Base-by-base conservation (phyloP, 2,113 vertebrate species). In the Brachyhypopomus occidentalis region DNA sequence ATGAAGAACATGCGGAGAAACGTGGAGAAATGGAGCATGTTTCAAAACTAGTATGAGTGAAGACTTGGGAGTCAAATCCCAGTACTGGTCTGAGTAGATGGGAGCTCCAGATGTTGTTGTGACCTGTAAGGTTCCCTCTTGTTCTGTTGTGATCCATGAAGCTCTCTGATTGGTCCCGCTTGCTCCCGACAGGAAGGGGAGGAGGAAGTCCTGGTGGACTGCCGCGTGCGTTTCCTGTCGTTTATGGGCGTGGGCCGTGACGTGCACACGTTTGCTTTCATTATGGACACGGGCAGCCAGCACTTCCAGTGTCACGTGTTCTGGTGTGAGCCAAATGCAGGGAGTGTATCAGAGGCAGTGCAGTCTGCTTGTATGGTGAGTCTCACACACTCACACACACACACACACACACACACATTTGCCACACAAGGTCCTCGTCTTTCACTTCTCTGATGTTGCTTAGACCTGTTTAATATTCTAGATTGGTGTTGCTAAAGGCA, bases 181-280 rank as follows among this genome's bases (percentile, higher is more conserved):
- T 9, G 34, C 4, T 69, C n/a, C 17, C 9, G 20, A 23, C 89
- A 92, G 90, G 90, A 98, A 90, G 94, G 94, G 67, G 96, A 99
- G 86, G 96, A 99, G 88, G 96, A 99, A 2, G 86, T 94, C 63
- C 14, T 99, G 87, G 94, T 99, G 92, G 97, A 99, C 88, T 99
- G 98, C 59, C 96, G 98, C 0, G 97, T 99, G 52, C 95, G 97
- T 2, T 99, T 99, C 88, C 91, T 99, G 89, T 98, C 97, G 78
- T 99, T 99, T 90, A 97, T 99, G 96, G 98, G 98, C 0, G 96
- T 99, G 0, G 98, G 98, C 3, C 97, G 95, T 82, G 96, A 99
- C 9, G 17, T 96, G 64, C 98, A 98, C 84, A 95, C 95, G 0
- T 99, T 99, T 0, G 98, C 96, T 90, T 99, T 99, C 93, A 97